These are phyloP conservation scores for Tapera naevia DNA, from an alignment of 2,797 vertebrate genomes.

Conservation along the genomic window DNA sequence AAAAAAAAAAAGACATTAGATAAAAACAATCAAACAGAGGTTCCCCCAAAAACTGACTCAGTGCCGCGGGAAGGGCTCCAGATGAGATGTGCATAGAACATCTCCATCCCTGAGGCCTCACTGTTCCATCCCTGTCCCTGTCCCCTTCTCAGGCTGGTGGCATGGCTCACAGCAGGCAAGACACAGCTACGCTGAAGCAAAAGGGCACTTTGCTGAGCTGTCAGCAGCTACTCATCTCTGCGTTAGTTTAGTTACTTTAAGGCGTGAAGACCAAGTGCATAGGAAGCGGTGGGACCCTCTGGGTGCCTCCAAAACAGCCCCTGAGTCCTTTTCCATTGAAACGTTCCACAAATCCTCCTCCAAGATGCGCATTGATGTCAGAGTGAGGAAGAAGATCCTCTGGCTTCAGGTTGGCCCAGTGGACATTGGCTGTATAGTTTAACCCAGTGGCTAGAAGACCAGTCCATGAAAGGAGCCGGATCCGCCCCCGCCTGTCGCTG, in stretches of 20 bases:
- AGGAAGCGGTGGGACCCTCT: slow-evolving; percentile 26
- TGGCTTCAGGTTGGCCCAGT: neutral
- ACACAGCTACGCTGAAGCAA: slow-evolving; percentile 1
- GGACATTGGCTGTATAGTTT: neutral
- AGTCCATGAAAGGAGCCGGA: slow-evolving; percentile 77
- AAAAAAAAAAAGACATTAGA: neutral
- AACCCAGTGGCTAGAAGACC: slow-evolving; percentile 66
- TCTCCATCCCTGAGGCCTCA: neutral
- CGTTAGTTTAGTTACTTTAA: slow-evolving; percentile 38
- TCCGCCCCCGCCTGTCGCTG: slow-evolving; percentile 53
- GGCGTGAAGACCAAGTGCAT: slow-evolving; percentile 60
- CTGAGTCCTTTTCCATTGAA: slow-evolving; percentile 14
- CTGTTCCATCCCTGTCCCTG: neutral
- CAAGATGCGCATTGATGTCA: neutral
- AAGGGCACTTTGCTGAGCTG: slow-evolving; percentile 44
- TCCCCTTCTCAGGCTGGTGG: neutral
- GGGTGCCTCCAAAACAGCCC: neutral
- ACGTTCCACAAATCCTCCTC: neutral
- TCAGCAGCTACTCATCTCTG: neutral
- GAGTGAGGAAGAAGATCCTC: neutral
- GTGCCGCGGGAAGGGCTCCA: fast-evolving
- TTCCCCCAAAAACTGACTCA: neutral
- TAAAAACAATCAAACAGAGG: neutral
- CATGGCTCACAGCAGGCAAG: slow-evolving; percentile 1
- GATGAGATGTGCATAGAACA: neutral